Base-by-base conservation (phyloP, 2,888 invertebrate genomes). In the Arge pagana region DNA sequence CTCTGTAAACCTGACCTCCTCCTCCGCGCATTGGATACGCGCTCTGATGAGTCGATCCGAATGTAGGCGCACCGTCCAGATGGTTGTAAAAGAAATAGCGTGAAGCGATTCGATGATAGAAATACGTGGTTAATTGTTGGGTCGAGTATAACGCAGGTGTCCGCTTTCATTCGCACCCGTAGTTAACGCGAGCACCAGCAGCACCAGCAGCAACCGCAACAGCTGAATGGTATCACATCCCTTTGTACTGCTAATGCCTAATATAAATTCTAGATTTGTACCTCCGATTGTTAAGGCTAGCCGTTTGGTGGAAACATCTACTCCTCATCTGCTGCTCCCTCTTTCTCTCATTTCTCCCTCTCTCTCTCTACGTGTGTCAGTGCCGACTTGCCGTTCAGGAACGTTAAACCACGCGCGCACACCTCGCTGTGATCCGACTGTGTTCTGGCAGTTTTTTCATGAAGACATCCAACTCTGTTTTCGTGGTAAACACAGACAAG, bases 141-240 rank as follows among this genome's bases (percentile, higher is more conserved):
- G 35, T 45, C 45, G 45, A 45, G 45, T 33, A 35, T 53, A 54
- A 57, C 61, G 63, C 63, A 59, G 63, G 55, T 62, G 60, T 49
- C 58, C 48, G 41, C 54, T 24, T 52, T 53, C 52, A 52, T 52
- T 52, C 52, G 53, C 53, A 43, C 53, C 42, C 11, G 33, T 21
- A 24, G 21, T 23, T 18, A 21, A 11, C n/a, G n/a, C 13, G 5
- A 19, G 5, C 13, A 28, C n/a, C 8, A 3, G 15, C 24, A 42
- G 23, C 21, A 23, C 35, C 39, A 36, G 48, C 31, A 42, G 13
- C 23, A 55, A 52, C 33, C 51, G 54, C 55, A 60, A 60, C 64
- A 61, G 64, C 62, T 62, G 64, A 56, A 56, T n/a, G 40, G 43
- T 52, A 45, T 53, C 56, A 43, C 41, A 30, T 43, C 28, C 43